These are phyloP conservation scores for Pelecanus crispus DNA, from an alignment of 2,113 vertebrate species.

Conservation along the genomic window DNA sequence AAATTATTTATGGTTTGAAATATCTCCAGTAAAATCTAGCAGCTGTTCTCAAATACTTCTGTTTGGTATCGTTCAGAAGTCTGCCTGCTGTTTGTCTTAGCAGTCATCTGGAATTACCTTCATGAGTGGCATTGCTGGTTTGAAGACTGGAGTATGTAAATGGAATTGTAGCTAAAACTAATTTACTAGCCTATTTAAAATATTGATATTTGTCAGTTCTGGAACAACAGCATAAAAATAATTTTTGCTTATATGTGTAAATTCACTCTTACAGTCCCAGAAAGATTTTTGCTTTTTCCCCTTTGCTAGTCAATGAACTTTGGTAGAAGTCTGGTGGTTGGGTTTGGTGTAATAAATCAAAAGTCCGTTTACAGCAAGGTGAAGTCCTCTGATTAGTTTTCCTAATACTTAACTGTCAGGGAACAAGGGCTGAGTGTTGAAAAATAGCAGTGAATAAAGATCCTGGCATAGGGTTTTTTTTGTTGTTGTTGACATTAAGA, in stretches of 20 bases:
- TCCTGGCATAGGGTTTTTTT: neutral
- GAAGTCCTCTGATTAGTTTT: neutral
- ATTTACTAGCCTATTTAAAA: neutral
- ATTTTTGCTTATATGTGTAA: neutral
- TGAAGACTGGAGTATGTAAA: neutral
- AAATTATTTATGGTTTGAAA: neutral
- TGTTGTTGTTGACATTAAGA: neutral
- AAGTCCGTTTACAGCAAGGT: neutral
- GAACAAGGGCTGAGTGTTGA: neutral
- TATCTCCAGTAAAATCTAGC: neutral
- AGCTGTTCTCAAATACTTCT: neutral
- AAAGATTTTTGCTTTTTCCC: neutral
- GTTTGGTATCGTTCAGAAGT: neutral
- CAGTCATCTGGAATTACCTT: neutral
- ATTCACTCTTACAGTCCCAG: neutral
- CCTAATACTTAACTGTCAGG: neutral
- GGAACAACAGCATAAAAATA: neutral
- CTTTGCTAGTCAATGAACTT: neutral
- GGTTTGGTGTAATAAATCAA: slow-evolving; percentile 6
- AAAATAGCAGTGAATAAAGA: neutral
- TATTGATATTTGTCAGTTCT: accelerated
- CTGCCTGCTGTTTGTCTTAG: neutral
- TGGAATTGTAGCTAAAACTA: neutral
- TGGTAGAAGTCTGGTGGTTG: neutral
- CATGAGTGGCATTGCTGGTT: neutral